Conservation (phyloP, 2,797 vertebrate species). For the Phataginus tricuspis region DNA sequence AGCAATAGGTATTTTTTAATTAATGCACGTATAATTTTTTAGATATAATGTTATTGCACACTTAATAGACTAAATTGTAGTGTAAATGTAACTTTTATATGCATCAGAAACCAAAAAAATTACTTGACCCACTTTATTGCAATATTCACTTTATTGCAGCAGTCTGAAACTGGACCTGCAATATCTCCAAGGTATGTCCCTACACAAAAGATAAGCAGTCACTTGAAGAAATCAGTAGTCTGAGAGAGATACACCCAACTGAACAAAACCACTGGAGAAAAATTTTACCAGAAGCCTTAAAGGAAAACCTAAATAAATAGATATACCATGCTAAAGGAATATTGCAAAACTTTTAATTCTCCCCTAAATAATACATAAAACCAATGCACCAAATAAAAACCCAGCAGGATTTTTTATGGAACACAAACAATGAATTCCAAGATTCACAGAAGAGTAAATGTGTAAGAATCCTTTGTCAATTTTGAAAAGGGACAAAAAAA, state of each 20-base stretch:
- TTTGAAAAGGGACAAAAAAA: background rate
- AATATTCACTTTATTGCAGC: no score
- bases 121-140: no score
- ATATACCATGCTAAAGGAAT: background rate
- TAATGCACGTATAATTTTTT: no score
- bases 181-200: no score
- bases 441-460: background rate
- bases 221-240: background rate
- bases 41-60: no score
- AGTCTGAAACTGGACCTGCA: no score
- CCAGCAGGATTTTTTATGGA: background rate
- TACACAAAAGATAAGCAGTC: background rate
- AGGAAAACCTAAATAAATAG: background rate
- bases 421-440: background rate
- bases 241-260: background rate
- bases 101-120: no score
- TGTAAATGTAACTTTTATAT: no score
- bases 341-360: background rate
- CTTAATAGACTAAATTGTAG: no score
- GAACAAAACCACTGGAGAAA: background rate
- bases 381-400: background rate
- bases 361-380: background rate
- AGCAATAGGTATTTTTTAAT: no score
- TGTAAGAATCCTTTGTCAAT: background rate
- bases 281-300: background rate